These are phyloP conservation scores for Acromyrmex charruanus DNA, from an alignment of 1,140 invertebrate genomes.

Conservation along the genomic window DNA sequence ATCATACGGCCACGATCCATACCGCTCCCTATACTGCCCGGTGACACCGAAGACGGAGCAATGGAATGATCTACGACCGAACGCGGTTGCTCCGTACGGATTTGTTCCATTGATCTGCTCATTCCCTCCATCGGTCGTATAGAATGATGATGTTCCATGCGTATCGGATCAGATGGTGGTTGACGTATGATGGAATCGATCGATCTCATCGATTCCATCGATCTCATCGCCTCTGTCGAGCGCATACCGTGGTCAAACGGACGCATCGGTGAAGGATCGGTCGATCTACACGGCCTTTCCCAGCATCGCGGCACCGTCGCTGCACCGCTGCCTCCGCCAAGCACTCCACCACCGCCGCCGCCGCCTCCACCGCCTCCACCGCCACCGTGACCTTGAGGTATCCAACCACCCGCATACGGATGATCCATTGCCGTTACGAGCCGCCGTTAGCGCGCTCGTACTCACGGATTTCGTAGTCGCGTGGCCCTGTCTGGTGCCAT, in stretches of 20 bases:
- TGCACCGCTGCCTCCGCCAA: slow-evolving; percentile 41
- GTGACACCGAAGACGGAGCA: slow-evolving; percentile 62
- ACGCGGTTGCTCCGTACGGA: slow-evolving; percentile 79
- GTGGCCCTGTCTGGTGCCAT: slow-evolving; percentile 83
- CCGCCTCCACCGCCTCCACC: slow-evolving; percentile 42
- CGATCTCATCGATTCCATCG: slow-evolving; percentile 85
- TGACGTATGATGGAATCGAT: slow-evolving; percentile 81
- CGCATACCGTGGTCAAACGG: slow-evolving; percentile 84
- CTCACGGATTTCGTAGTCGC: slow-evolving; percentile 61
- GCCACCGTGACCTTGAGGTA: slow-evolving; percentile 80
- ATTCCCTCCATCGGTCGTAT: slow-evolving; percentile 81
- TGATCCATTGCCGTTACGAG: slow-evolving; percentile 81
- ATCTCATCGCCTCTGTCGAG: slow-evolving; percentile 83
- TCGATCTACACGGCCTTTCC: slow-evolving; percentile 84
- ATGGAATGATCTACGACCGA: slow-evolving; percentile 62
- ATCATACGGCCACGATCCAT: slow-evolving; percentile 76
- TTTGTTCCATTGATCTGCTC: slow-evolving; percentile 71
- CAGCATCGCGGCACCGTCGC: slow-evolving; percentile 80
- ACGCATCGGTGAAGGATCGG: slow-evolving; percentile 84
- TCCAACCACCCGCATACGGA: slow-evolving; percentile 82
- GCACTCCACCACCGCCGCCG: slow-evolving; percentile 40
- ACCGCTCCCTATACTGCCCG: slow-evolving; percentile 58
- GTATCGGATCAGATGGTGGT: slow-evolving; percentile 70
- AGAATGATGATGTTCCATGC: slow-evolving; percentile 77
- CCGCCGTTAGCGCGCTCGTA: slow-evolving; percentile 30